Base-by-base conservation (phyloP, 2,113 vertebrate species). In the Myotis yumanensis region DNA sequence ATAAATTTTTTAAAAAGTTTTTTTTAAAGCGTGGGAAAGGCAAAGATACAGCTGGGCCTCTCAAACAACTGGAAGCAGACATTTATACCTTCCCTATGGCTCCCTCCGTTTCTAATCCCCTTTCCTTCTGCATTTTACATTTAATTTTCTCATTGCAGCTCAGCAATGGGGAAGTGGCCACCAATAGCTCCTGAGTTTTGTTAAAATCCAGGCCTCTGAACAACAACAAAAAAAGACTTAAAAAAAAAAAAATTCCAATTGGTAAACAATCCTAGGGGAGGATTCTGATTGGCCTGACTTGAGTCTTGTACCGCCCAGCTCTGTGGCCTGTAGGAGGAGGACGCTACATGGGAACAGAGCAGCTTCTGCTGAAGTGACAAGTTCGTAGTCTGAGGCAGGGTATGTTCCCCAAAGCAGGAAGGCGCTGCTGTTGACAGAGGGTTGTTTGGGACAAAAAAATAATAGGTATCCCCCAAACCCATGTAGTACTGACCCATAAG, bases 121-220 rank as follows among this genome's bases (percentile, higher is more conserved):
- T 8, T 52, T 77, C 43, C 37, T 76, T 85, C 89, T 90, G 48
- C 35, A 43, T 64, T 32, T 69, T 23, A 75, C 79, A 94, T 89
- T 80, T 43, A 75, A 57, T 46, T 80, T 52, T 82, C 52, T 91
- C 28, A 71, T 0, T 30, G 76, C 52, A 54, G 28, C 28, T 37
- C 51, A 59, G 68, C 84, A 69, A 40, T 16, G 54, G 59, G 23
- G 77, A 46, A 20, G 4, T 9, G 57, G 82, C 62, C 81, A 90
- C 83, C 37, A 69, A 85, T 0, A 23, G 15, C 77, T 89, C 68
- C 68, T 57, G n/a, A 46, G 57, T 35, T 90, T 48, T 15, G 20
- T 85, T 86, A 72, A 85, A 95, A 81, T 62, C 23, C 68, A 93
- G 66, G 32, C 46, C 76, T 80, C 75, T 46, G 62, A 48, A 57